These are phyloP conservation scores for Drosophila sordidula DNA, from an alignment of 2,888 invertebrate species.

Conservation along the genomic window DNA sequence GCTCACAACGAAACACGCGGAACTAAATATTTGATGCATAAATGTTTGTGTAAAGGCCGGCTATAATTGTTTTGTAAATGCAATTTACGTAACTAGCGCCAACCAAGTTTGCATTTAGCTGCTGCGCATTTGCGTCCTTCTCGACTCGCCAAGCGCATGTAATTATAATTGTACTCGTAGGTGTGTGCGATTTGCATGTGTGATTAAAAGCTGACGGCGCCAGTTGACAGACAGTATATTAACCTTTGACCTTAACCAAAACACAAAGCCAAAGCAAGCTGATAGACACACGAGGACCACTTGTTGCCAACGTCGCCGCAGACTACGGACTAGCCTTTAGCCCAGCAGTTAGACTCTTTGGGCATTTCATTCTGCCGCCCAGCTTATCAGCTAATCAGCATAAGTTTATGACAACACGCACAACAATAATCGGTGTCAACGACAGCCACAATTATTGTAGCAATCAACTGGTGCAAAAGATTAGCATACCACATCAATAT, in stretches of 20 bases:
- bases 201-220: constrained; percentile 17
- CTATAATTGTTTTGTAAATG: constrained; percentile 42
- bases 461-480: constrained; percentile 8
- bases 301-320: constrained; percentile 6
- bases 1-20: constrained; percentile 28
- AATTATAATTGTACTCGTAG: constrained; percentile 6
- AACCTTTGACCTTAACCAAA: constrained; percentile 22
- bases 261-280: background rate
- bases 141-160: constrained; percentile 9
- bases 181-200: constrained; percentile 2
- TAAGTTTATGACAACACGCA: constrained; percentile 30
- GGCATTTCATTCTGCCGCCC: background rate
- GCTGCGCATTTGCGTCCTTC: constrained; percentile 31
- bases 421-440: constrained; percentile 20
- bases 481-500: constrained; percentile 12
- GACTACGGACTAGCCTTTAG: background rate
- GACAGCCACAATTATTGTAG: constrained; percentile 20
- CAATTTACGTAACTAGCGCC: constrained; percentile 48
- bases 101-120: constrained; percentile 14
- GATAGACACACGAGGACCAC: background rate
- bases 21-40: constrained; percentile 18
- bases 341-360: background rate
- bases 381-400: constrained; percentile 43
- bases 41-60: constrained; percentile 9
- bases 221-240: constrained; percentile 10